A percentile compares a stretch with the other conserved stretches of the same genome.
Conservation (phyloP, 2,113 vertebrate species). For the Symphodus melops region DNA sequence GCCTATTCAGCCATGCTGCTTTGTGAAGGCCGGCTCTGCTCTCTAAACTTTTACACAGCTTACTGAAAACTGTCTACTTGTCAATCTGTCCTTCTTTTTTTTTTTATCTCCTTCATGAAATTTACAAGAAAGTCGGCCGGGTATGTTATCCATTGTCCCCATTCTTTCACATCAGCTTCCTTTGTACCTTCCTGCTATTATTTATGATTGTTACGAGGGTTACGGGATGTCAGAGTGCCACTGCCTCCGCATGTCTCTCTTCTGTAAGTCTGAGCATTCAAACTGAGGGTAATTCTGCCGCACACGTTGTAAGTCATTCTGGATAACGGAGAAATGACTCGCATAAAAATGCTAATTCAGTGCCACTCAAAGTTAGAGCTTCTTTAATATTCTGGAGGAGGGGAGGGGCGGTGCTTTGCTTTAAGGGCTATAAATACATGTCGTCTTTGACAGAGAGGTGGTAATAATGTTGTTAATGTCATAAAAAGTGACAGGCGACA, state of each 20-base stretch:
- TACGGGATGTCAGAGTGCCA: constrained; percentile 18
- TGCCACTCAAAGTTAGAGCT: constrained; percentile 53
- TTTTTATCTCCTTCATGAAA: constrained; percentile 51
- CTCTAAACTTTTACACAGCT: constrained; percentile 22
- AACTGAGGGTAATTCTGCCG: constrained; percentile 30
- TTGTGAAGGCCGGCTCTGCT: constrained; percentile 21
- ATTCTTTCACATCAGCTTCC: constrained; percentile 55
- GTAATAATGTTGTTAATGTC: constrained; percentile 55
- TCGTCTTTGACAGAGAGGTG: constrained; percentile 16
- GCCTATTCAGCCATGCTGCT: constrained; percentile 26
- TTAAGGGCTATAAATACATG: constrained; percentile 25
- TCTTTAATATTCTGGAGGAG: constrained; percentile 36
- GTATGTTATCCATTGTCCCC: constrained; percentile 50
- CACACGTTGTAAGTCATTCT: constrained; percentile 25
- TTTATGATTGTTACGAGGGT: constrained; percentile 47
- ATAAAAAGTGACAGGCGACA: constrained; percentile 55
- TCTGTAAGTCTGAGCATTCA: constrained; percentile 12
- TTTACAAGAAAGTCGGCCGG: constrained; percentile 49
- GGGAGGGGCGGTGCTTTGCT: constrained; percentile 23
- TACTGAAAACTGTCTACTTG: constrained; percentile 35
- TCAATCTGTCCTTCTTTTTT: constrained; percentile 44
- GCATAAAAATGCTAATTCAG: constrained; percentile 50
- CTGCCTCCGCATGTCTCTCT: constrained; percentile 5
- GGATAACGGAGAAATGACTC: constrained; percentile 50
- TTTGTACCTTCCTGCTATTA: constrained; percentile 41